phyloP scores from a whole-genome alignment of 2,888 invertebrate species.

The Agrochola circellaris region DNA sequence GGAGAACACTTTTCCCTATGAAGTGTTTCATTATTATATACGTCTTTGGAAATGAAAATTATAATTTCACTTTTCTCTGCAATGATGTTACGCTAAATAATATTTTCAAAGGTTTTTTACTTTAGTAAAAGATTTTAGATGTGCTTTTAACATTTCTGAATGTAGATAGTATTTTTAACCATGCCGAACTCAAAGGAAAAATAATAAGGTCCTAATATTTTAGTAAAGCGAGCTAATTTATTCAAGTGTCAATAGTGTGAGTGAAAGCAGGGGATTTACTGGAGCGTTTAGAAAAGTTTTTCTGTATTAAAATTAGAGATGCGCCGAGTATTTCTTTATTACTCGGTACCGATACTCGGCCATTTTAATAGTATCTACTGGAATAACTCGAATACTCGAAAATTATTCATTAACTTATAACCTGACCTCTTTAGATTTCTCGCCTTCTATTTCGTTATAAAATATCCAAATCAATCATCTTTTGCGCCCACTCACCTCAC shows the following conservation, averaged over 20 bases:
- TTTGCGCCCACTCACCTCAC: too few relatives aligned
- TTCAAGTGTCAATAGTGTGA: constrained; percentile 25
- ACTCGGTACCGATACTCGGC: not conserved
- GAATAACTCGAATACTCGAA: not conserved
- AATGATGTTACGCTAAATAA: constrained; percentile 5
- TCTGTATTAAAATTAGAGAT: constrained; percentile 14
- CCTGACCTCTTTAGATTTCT: not conserved
- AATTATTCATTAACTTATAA: not conserved
- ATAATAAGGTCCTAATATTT: constrained; percentile 8
- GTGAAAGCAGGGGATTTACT: constrained; percentile 34
- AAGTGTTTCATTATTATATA: constrained; percentile 70
- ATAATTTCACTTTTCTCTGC: constrained; percentile 36
- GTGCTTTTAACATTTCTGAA: constrained; percentile 5
- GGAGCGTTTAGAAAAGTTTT: constrained; percentile 36
- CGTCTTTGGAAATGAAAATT: constrained; percentile 64
- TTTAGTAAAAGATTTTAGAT: constrained; percentile 1
- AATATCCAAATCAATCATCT: too few relatives aligned
- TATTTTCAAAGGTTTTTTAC: constrained; percentile 10
- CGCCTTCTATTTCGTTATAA: too few relatives aligned
- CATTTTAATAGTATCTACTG: not conserved
- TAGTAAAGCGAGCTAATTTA: constrained; percentile 25
- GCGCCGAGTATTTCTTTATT: not conserved
- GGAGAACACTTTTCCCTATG: constrained; percentile 67
- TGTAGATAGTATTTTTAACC: constrained; percentile 10
- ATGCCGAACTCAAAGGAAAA: not conserved